These are phyloP conservation scores for Tiliacea aurago DNA, from an alignment of 2,888 invertebrate species.

Conservation along the genomic window DNA sequence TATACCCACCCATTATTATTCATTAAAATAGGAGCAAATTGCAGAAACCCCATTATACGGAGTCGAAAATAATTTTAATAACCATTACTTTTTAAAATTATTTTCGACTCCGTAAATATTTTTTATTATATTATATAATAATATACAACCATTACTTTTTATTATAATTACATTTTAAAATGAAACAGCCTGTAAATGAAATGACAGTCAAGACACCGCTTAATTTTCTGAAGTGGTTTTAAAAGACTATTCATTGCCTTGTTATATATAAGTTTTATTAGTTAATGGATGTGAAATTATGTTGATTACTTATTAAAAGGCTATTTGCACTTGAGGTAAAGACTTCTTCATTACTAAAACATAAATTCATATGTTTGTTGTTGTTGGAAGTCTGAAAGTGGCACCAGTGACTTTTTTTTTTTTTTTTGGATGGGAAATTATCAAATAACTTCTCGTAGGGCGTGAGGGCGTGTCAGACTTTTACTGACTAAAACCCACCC, in stretches of 20 bases:
- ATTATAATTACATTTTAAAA: not conserved
- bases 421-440: too few species aligned
- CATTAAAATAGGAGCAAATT: not conserved
- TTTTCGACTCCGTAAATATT: too few species aligned
- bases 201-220: not conserved
- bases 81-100: not conserved
- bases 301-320: not conserved
- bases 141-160: not conserved
- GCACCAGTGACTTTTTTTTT: too few species aligned
- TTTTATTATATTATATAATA: too few species aligned
- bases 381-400: not conserved
- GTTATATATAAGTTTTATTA: slow-evolving; percentile 8
- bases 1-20: not conserved
- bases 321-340: not conserved
- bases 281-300: slow-evolving; percentile 7
- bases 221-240: slow-evolving; percentile 16
- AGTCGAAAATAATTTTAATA: not conserved
- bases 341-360: not conserved
- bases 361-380: not conserved
- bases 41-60: not conserved
- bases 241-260: slow-evolving; percentile 4
- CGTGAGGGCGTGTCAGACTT: too few species aligned
- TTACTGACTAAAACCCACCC: too few species aligned
- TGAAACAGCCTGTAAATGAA: slow-evolving; percentile 22
- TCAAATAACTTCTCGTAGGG: too few species aligned